These are phyloP conservation scores for Oligia strigilis DNA, from an alignment of 2,888 invertebrate genomes.

Conservation along the genomic window DNA sequence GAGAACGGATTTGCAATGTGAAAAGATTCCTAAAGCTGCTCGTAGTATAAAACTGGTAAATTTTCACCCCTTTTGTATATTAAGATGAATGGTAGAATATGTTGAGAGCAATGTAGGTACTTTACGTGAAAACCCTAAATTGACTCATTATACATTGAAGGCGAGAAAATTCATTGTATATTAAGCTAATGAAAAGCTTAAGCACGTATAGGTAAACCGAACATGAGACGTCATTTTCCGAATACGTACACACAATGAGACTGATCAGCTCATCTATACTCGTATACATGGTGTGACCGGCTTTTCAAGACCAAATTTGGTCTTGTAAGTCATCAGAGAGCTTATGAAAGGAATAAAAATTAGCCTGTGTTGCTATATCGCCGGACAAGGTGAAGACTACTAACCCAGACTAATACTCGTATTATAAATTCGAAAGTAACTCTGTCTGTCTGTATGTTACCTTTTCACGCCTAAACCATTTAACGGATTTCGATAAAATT, in stretches of 20 bases:
- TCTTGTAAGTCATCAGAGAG: no score
- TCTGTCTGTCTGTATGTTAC: no score
- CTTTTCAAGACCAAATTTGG: no score
- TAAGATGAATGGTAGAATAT: conserved; percentile 9
- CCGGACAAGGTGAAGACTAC: no score
- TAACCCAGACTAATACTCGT: no score
- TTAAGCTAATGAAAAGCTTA: neutral
- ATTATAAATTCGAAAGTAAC: no score
- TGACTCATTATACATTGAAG: conserved; percentile 4
- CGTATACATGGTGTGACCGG: no score
- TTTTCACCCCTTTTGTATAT: conserved; percentile 20
- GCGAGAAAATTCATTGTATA: neutral
- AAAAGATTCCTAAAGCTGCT: conserved; percentile 3
- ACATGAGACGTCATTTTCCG: neutral
- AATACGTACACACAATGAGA: neutral
- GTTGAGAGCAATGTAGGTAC: conserved; percentile 3
- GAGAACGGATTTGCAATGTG: conserved; percentile 28
- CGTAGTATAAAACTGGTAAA: neutral
- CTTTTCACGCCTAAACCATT: no score
- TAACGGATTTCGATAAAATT: no score
- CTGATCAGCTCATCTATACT: no score
- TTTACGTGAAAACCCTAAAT: conserved; percentile 14
- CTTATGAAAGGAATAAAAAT: no score
- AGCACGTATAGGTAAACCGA: neutral
- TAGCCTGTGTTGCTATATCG: no score